Evolutionary conservation across 1,140 invertebrate genomes (phyloP).

Genomic region (Orchesella cincta): DNA sequence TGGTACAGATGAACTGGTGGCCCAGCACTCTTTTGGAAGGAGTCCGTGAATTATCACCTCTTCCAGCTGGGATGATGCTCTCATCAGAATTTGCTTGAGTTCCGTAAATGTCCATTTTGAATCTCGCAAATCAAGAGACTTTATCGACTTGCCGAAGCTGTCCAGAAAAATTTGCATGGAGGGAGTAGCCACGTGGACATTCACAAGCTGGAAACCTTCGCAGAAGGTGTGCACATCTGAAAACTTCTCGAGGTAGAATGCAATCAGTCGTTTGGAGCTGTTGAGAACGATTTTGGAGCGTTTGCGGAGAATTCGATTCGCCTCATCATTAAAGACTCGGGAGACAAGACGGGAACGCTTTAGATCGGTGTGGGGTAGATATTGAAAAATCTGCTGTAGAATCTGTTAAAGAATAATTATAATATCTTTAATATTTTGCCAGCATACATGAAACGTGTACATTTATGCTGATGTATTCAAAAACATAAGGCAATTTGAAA

Average conservation of each 20-base stretch:
- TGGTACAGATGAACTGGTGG: neutral
- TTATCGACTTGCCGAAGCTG: neutral
- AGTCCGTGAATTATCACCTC: conserved; percentile 19
- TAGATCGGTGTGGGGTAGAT: conserved; percentile 33
- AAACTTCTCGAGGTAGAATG: conserved; percentile 35
- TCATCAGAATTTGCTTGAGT: neutral
- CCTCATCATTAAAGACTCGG: conserved; percentile 34
- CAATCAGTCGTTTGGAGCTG: conserved; percentile 24
- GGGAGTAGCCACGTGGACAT: conserved; percentile 35
- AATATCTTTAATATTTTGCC: neutral
- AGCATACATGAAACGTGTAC: neutral
- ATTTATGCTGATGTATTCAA: neutral
- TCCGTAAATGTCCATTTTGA: conserved; percentile 23
- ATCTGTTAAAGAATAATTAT: conserved; percentile 26
- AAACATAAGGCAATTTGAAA: neutral
- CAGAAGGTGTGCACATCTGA: conserved; percentile 13
- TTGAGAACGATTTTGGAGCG: conserved; percentile 32
- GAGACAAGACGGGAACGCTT: conserved; percentile 29
- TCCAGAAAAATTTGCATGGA: conserved; percentile 30
- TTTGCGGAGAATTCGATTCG: conserved; percentile 3
- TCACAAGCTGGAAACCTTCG: conserved; percentile 34
- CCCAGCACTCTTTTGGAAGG: conserved; percentile 3
- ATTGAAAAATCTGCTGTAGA: conserved; percentile 16
- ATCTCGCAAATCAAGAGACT: conserved; percentile 16
- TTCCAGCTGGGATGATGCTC: neutral